phyloP scores from a whole-genome alignment of 2,888 invertebrate species.

The Amorpha juglandis region DNA sequence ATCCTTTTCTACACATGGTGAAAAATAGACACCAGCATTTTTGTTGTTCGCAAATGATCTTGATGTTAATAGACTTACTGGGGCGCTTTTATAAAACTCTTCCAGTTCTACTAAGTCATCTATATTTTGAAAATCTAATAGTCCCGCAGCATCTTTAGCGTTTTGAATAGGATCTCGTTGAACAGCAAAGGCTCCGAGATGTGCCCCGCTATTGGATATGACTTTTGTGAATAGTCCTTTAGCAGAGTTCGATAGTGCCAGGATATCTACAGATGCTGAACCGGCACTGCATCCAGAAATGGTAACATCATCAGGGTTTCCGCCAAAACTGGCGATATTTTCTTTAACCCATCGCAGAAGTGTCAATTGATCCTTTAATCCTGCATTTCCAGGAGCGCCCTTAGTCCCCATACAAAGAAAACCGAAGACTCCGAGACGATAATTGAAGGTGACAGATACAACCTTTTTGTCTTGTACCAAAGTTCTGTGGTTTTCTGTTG shows the following conservation, averaged over 20 bases:
- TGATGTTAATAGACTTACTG: slow-evolving; percentile 34
- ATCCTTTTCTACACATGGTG: slow-evolving; percentile 47
- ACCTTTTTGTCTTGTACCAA: slow-evolving; percentile 36
- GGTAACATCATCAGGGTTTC: slow-evolving; percentile 58
- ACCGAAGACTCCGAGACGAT: slow-evolving; percentile 46
- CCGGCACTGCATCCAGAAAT: slow-evolving; percentile 58
- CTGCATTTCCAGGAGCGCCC: slow-evolving; percentile 52
- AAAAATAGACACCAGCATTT: slow-evolving; percentile 32
- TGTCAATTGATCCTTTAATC: slow-evolving; percentile 52
- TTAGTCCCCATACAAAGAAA: slow-evolving; percentile 55
- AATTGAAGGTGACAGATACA: slow-evolving; percentile 42
- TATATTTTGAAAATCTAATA: slow-evolving; percentile 42
- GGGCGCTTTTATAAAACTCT: slow-evolving; percentile 50
- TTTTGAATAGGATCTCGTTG: slow-evolving; percentile 51
- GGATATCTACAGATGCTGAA: slow-evolving; percentile 48
- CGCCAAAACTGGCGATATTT: slow-evolving; percentile 57
- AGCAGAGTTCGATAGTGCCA: slow-evolving; percentile 49
- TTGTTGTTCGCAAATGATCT: neutral
- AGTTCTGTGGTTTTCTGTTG: slow-evolving; percentile 27
- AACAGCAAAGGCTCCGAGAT: slow-evolving; percentile 42
- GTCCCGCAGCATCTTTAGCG: slow-evolving; percentile 49
- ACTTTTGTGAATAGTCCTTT: slow-evolving; percentile 54
- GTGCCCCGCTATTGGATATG: slow-evolving; percentile 54
- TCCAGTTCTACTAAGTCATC: slow-evolving; percentile 49
- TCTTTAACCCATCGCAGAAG: slow-evolving; percentile 47